A percentile compares a stretch with the other conserved stretches of the same genome.
Evolutionary conservation across 1,140 invertebrate genomes (phyloP).

Genomic region (Zaprionus gabonicus): DNA sequence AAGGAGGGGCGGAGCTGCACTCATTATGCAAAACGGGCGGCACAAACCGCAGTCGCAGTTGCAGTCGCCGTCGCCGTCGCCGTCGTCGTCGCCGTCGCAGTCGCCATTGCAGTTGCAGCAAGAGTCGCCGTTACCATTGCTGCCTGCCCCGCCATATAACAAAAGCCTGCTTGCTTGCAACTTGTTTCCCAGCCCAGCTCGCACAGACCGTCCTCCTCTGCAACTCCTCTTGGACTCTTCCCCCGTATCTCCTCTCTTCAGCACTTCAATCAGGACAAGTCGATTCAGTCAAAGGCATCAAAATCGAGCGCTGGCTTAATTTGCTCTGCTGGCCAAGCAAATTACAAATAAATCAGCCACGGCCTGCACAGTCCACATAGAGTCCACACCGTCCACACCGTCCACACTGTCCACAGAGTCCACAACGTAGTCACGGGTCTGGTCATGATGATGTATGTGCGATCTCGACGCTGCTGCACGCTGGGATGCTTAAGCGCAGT

Average conservation of each 20-base stretch:
- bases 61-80: background rate
- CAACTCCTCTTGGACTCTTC: background rate
- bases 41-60: conserved; percentile 32
- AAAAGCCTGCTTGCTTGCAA: conserved; percentile 30
- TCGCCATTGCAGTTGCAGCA: background rate
- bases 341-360: conserved; percentile 55
- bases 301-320: conserved; percentile 34
- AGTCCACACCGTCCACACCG: background rate
- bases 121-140: too few relatives aligned
- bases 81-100: background rate
- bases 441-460: conserved; percentile 12
- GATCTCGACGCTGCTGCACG: conserved; percentile 19
- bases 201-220: background rate
- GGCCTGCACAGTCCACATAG: conserved; percentile 12
- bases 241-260: too few relatives aligned
- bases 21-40: conserved; percentile 71
- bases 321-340: conserved; percentile 40
- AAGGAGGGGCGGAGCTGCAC: conserved; percentile 56
- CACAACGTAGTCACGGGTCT: background rate
- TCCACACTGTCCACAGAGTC: background rate
- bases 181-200: conserved; percentile 41
- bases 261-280: conserved; percentile 32
- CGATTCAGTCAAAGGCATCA: conserved; percentile 48
- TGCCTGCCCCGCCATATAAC: conserved; percentile 2
- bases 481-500: conserved; percentile 58